These are phyloP conservation scores for Myrmecobius fasciatus DNA, from an alignment of 2,113 vertebrate species.

Conservation along the genomic window DNA sequence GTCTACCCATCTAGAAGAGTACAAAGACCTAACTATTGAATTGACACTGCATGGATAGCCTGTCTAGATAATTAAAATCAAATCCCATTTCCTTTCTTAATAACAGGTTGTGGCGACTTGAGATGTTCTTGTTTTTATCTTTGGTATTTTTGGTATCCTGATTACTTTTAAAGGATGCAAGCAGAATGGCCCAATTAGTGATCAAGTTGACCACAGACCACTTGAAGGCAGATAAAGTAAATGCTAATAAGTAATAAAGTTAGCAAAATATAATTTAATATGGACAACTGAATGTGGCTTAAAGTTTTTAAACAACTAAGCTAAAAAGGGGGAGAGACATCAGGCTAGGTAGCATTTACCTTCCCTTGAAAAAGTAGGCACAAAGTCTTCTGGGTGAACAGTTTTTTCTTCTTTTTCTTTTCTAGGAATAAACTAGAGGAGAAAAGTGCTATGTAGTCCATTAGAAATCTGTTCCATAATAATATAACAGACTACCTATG, in stretches of 20 bases:
- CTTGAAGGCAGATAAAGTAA: neutral
- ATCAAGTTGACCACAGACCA: neutral
- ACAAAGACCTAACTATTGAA: neutral
- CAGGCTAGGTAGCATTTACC: constrained; percentile 42
- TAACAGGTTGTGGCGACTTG: neutral
- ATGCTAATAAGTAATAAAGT: neutral
- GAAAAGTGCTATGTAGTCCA: neutral
- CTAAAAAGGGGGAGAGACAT: neutral
- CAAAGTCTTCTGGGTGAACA: neutral
- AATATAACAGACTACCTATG: neutral
- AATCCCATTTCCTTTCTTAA: neutral
- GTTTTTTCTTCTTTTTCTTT: neutral
- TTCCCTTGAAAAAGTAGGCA: constrained; percentile 18
- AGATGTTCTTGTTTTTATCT: neutral
- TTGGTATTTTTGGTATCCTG: constrained; percentile 1
- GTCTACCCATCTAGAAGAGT: neutral
- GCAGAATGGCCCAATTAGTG: neutral
- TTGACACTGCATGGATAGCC: neutral
- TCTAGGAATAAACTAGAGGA: constrained; percentile 23
- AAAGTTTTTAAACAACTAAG: neutral
- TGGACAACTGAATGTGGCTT: neutral
- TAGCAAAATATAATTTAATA: constrained; percentile 36
- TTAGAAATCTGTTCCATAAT: neutral
- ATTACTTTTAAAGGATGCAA: constrained; percentile 44
- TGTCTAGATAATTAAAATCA: neutral